Conservation (phyloP, 2,888 invertebrate genomes). For the Drosophila affinis region DNA sequence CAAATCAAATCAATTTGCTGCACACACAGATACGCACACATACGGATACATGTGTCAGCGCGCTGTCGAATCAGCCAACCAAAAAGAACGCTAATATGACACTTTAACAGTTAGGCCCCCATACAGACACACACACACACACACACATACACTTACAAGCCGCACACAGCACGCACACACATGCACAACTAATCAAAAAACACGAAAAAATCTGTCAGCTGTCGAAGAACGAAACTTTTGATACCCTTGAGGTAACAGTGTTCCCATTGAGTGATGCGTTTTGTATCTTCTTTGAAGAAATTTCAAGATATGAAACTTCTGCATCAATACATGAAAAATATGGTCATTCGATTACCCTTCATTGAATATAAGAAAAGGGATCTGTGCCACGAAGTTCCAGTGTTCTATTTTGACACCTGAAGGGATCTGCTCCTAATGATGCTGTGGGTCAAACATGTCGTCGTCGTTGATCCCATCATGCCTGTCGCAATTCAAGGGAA, state of each 20-base stretch:
- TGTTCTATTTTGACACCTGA: no score
- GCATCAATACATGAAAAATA: no score
- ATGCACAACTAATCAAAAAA: slow-evolving; percentile 46
- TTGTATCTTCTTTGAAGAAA: not conserved
- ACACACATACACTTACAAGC: not conserved
- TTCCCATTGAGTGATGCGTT: not conserved
- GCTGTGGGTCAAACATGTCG: no score
- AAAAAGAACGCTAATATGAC: slow-evolving; percentile 78
- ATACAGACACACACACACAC: slow-evolving; percentile 47
- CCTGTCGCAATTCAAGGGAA: not conserved
- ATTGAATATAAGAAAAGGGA: not conserved
- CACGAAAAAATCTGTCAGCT: not conserved
- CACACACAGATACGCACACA: slow-evolving; percentile 38
- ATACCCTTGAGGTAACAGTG: not conserved
- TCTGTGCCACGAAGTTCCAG: not conserved
- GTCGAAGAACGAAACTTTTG: not conserved
- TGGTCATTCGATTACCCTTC: no score
- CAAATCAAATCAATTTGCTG: slow-evolving; percentile 77
- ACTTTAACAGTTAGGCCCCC: slow-evolving; percentile 75
- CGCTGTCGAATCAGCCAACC: slow-evolving; percentile 66
- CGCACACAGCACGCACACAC: not conserved
- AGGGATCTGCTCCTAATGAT: no score
- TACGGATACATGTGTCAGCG: slow-evolving; percentile 14
- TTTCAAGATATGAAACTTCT: no score
- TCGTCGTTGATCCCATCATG: not conserved